phyloP scores from a whole-genome alignment of 2,797 vertebrate genomes.

The Aulostomus chinensis region DNA sequence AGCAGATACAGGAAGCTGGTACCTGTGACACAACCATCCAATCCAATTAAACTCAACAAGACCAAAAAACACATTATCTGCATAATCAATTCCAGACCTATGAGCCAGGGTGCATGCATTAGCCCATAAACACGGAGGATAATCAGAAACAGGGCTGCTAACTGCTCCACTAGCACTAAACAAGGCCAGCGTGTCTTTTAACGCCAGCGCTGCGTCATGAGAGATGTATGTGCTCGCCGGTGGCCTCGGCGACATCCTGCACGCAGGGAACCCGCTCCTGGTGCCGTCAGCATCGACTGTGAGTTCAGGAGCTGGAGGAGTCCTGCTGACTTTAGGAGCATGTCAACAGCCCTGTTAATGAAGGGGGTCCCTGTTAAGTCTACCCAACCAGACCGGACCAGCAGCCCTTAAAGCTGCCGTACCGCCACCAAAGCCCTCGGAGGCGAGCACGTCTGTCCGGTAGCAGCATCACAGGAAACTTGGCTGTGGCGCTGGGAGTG shows the following conservation, averaged over 20 bases:
- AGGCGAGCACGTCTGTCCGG: too few relatives aligned
- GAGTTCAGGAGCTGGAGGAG: slow-evolving; percentile 59
- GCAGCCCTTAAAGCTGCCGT: too few relatives aligned
- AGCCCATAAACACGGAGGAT: slow-evolving; percentile 67
- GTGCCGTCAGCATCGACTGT: slow-evolving; percentile 61
- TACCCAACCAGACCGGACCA: too few relatives aligned
- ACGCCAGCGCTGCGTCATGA: slow-evolving; percentile 66
- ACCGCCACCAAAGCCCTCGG: too few relatives aligned
- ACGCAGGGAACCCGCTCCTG: slow-evolving; percentile 55
- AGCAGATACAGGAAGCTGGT: neutral
- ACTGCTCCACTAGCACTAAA: slow-evolving; percentile 59
- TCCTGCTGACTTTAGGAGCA: slow-evolving; percentile 71
- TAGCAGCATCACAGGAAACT: too few relatives aligned
- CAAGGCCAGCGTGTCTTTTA: slow-evolving; percentile 63
- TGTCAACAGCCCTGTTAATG: neutral
- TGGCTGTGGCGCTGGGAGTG: too few relatives aligned
- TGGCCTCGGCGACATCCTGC: slow-evolving; percentile 67
- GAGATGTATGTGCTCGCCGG: slow-evolving; percentile 54
- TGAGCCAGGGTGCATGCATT: slow-evolving; percentile 58
- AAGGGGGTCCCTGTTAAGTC: too few relatives aligned
- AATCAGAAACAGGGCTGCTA: slow-evolving; percentile 76
- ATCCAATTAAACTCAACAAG: slow-evolving; percentile 36
- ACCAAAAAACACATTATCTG: slow-evolving; percentile 45
- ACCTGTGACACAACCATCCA: slow-evolving; percentile 5
- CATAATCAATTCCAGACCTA: slow-evolving; percentile 62